Percentiles rank a stretch among this genome's conserved stretches.
Evolutionary conservation across 2,113 vertebrate species (phyloP).

Genomic region (Varanus komodoensis): DNA sequence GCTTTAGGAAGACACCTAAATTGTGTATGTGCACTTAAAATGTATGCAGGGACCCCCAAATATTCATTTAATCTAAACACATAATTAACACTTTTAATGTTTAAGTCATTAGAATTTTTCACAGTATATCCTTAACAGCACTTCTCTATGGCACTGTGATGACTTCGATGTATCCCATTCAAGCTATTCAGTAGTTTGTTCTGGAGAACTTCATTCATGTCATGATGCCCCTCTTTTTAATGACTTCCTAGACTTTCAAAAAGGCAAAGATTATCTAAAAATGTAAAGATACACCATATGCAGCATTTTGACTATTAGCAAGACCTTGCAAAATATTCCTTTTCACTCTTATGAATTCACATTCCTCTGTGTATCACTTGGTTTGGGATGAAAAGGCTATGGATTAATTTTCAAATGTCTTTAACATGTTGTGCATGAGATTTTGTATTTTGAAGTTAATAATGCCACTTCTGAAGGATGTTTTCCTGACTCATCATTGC

Average conservation of each 20-base stretch:
- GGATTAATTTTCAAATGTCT: background rate
- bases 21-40: background rate
- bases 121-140: background rate
- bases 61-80: background rate
- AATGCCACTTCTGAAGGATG: background rate
- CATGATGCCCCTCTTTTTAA: background rate
- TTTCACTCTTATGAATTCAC: background rate
- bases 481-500: background rate
- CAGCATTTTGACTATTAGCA: background rate
- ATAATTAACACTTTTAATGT: background rate
- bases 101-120: background rate
- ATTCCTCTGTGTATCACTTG: background rate
- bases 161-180: background rate
- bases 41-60: background rate
- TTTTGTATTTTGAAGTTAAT: conserved; percentile 1
- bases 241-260: background rate
- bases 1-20: background rate
- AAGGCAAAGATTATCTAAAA: background rate
- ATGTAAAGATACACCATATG: background rate
- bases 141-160: background rate
- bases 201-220: conserved; percentile 1
- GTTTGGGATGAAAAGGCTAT: background rate
- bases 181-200: background rate
- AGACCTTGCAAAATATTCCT: background rate
- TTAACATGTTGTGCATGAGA: background rate